Evolutionary conservation across 2,797 vertebrate genomes (phyloP), one percentile per base, ranked within the genome.

Genomic region (Antrozous pallidus): DNA sequence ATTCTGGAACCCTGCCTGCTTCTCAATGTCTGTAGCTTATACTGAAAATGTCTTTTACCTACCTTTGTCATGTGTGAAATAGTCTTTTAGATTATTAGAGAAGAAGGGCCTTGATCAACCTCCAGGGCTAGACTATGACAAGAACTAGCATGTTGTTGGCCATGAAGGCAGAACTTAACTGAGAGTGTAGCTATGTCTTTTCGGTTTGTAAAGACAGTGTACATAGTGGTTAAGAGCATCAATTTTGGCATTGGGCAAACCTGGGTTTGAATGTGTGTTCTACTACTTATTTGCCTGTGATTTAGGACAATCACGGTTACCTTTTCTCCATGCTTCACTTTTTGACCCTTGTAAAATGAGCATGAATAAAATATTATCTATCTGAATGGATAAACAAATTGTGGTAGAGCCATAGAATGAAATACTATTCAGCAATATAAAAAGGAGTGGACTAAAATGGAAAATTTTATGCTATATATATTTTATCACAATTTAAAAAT

Each of bases 401-500:
- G n/a, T 70, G 67, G 36, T 84, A 73, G 51, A 74, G 77, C 10
- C 69, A 77, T 73, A 91, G 14, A 90, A 61, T 63, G 33, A 42
- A 93, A 88, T 81, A 78, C 28, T 56, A 85, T 47, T 77, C 24
- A 88, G 69, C 36, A 78, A 84, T 71, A 80, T 71, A 61, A 88
- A 94, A 77, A 87, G 65, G 63, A 61, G 54, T 77, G 54, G 33
- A 51, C 26, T 54, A 83, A 65, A 78, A 71, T 78, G 67, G 20
- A 31, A 82, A 75, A 36, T 83, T 93, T 88, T 74, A 51, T 93
- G 70, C 86, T 93, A 47, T 49, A n/a, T 56, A 14, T 88, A n/a
- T 93, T 79, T 92, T 36, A 31, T 6, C 65, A 75, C 12, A 93
- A 70, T 83, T 95, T 71, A 89, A 87, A 94, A 87, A 36, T 63